Percentiles rank a stretch among this genome's conserved stretches.
These are phyloP conservation scores for Bergia puertoricense DNA, from an alignment of 92 coral and sea anemone genomes.

Conservation along the genomic window DNA sequence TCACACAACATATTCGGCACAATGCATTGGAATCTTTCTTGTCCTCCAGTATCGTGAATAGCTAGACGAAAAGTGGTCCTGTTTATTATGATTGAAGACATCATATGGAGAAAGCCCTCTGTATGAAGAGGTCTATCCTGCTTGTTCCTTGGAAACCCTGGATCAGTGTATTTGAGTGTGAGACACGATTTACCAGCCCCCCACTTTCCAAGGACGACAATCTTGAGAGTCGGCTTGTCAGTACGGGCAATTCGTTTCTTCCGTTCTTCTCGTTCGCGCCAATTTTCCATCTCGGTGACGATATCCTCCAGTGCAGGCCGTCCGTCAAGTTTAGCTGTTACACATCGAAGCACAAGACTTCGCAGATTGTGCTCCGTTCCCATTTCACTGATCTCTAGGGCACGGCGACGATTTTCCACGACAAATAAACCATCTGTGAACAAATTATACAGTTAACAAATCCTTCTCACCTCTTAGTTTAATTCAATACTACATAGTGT, in stretches of 20 bases:
- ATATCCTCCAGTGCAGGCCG: conserved; percentile 32
- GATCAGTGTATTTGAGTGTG: conserved; percentile 39
- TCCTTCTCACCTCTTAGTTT: not conserved
- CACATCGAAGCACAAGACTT: conserved; percentile 52
- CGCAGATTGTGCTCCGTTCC: conserved; percentile 52
- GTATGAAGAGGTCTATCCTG: not conserved
- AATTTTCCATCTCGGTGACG: conserved; percentile 37
- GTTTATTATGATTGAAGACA: not conserved
- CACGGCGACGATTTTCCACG: conserved; percentile 45
- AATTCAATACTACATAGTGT: too few relatives aligned
- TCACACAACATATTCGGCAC: conserved; percentile 53
- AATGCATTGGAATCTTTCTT: conserved; percentile 52
- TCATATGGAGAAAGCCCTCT: conserved; percentile 36
- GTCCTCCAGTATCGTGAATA: conserved; percentile 53
- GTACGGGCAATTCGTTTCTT: conserved; percentile 35
- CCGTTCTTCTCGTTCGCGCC: conserved; percentile 35
- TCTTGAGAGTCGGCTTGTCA: not conserved
- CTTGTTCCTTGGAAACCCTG: conserved; percentile 32
- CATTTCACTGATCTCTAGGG: conserved; percentile 52
- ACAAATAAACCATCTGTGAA: conserved; percentile 45
- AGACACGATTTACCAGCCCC: conserved; percentile 54
- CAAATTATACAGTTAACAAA: not conserved
- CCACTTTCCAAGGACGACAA: conserved; percentile 38
- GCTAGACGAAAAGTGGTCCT: conserved; percentile 1
- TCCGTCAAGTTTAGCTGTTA: conserved; percentile 42